Evolutionary conservation across 2,888 invertebrate species (phyloP), one percentile per base, ranked within the genome.

Genomic region (Glyphotaelius pellucidus): DNA sequence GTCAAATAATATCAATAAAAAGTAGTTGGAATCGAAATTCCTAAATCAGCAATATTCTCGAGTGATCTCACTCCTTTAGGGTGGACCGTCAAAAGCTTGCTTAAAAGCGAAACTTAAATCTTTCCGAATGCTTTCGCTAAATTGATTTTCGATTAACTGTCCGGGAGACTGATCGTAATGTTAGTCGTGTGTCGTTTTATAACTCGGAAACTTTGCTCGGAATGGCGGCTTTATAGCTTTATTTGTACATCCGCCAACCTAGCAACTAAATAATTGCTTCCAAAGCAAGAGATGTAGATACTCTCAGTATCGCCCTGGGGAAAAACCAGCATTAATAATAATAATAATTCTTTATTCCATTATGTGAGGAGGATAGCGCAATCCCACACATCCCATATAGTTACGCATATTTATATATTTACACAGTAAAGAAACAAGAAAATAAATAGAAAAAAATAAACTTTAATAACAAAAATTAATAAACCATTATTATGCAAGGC

Each of bases 131-230:
- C 52, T 67, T 88, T 88, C 88, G 88, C 52, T 88, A 52, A 88
- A 88, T 88, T 88, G 67, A 88, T 88, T 88, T 88, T 67, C 67
- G 88, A 88, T 88, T 88, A 88, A 88, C 67, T 88, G 67, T 88
- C 88, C 25, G 30, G 12, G 30, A 88, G 47, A 67, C 19, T 88
- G 88, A 85, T 85, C 85, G 85, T 85, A 85, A 85, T 85, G 85
- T 38, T n/a, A 85, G 85, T 38, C 85, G 38, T 85, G 35, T 85
- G 38, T 35, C 38, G 85, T 38, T 85, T 85, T 85, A 85, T 85
- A 35, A 35, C 42, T 85, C 35, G 42, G 38, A 42, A 38, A 38
- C 85, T 85, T 35, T 11, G 42, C 19, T 85, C 15, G 35, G 19
- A 67, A 67, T 25, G 52, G 52, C 4, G 52, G 19, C 52, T 67